A percentile compares a stretch with the other conserved stretches of the same genome.
Evolutionary conservation across 2,113 vertebrate genomes (phyloP).

Genomic region (Malurus elegans): DNA sequence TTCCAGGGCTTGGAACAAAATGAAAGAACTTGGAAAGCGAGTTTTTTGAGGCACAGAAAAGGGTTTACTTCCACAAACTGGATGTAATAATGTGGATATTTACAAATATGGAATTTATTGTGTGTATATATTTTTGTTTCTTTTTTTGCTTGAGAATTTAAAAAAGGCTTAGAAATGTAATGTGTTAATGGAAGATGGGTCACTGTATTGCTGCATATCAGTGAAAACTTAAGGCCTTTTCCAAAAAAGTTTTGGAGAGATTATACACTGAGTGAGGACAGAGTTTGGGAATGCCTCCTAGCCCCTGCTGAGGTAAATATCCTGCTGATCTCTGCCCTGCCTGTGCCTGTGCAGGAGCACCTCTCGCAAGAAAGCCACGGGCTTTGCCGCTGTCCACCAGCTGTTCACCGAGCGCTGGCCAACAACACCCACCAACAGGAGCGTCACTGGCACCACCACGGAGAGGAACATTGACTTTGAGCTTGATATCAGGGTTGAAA

Average conservation of each 20-base stretch:
- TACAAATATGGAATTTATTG: background rate
- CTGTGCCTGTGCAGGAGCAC: conserved; percentile 69
- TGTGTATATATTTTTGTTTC: fast-evolving
- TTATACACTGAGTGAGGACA: background rate
- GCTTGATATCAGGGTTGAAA: conserved; percentile 95
- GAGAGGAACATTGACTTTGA: conserved; percentile 99
- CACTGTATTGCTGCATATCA: background rate
- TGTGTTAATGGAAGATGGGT: background rate
- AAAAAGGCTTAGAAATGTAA: background rate
- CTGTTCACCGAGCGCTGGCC: conserved; percentile 95
- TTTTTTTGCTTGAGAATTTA: background rate
- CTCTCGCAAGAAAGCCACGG: conserved; percentile 85
- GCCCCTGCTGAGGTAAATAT: background rate
- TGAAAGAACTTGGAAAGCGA: background rate
- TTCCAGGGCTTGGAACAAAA: background rate
- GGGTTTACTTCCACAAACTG: background rate
- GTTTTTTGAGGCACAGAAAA: background rate
- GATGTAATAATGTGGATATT: background rate
- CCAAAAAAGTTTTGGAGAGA: background rate
- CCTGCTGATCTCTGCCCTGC: background rate
- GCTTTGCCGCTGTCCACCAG: conserved; percentile 91
- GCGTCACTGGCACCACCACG: conserved; percentile 78
- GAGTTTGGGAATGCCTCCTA: background rate
- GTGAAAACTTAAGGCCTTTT: background rate
- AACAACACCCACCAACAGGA: conserved; percentile 79